phyloP scores from a whole-genome alignment of 2,888 invertebrate genomes.

The Diabrotica balteata region DNA sequence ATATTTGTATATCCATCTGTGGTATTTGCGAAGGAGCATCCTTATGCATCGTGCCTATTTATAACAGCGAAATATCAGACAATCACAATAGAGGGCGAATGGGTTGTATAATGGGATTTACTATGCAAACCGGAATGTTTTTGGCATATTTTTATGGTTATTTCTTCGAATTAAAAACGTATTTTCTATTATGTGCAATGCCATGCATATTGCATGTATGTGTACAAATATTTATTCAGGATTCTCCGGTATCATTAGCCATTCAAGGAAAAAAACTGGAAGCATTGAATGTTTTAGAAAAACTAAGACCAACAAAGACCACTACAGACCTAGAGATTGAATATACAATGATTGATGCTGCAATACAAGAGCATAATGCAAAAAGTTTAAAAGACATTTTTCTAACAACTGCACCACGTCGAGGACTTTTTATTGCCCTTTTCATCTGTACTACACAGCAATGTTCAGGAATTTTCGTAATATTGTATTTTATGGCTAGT shows the following conservation, averaged over 20 bases:
- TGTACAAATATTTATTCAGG: slow-evolving; percentile 29
- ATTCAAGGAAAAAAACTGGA: slow-evolving; percentile 63
- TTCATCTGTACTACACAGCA: slow-evolving; percentile 84
- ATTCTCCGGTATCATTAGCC: slow-evolving; percentile 39
- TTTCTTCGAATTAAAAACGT: slow-evolving; percentile 27
- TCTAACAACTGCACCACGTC: slow-evolving; percentile 10
- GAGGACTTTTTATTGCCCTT: slow-evolving; percentile 72
- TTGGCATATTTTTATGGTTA: slow-evolving; percentile 37
- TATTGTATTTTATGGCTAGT: slow-evolving; percentile 75
- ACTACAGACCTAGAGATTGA: slow-evolving; percentile 29
- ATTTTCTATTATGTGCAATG: slow-evolving; percentile 31
- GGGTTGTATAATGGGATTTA: slow-evolving; percentile 54
- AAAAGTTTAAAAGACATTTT: slow-evolving; percentile 16
- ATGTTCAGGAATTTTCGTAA: slow-evolving; percentile 78
- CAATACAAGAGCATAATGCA: slow-evolving; percentile 2
- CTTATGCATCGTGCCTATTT: not conserved
- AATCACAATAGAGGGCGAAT: slow-evolving; percentile 57
- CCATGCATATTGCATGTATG: slow-evolving; percentile 31
- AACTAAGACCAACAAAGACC: slow-evolving; percentile 20
- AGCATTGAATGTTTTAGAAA: slow-evolving; percentile 64
- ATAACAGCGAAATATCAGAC: slow-evolving; percentile 9
- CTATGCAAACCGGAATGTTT: slow-evolving; percentile 32
- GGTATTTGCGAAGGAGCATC: not conserved
- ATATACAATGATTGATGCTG: slow-evolving; percentile 25
- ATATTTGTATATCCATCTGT: not conserved